These are phyloP conservation scores for Drosophila quadrilineata DNA, from an alignment of 1,140 invertebrate species.

Conservation along the genomic window DNA sequence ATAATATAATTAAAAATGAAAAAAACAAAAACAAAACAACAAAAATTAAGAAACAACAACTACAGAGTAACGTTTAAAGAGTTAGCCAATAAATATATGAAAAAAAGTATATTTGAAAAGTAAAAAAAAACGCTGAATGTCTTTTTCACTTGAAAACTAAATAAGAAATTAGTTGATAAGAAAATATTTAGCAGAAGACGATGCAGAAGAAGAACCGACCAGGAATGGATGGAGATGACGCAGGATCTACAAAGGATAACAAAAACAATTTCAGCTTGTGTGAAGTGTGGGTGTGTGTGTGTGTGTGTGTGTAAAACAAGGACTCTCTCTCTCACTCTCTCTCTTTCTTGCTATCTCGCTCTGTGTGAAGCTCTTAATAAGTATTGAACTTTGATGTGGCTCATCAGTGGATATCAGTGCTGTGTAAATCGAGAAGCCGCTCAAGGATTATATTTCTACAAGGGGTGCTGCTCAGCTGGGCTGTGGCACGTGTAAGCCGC, in stretches of 20 bases:
- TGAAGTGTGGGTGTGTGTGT: too few species aligned
- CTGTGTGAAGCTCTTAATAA: too few species aligned
- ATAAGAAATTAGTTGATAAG: slow-evolving; percentile 19
- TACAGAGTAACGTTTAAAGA: slow-evolving; percentile 80
- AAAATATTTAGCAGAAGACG: slow-evolving; percentile 26
- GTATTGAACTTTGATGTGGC: too few species aligned
- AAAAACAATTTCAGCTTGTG: too few species aligned
- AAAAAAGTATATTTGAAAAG: slow-evolving; percentile 81
- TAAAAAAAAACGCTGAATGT: slow-evolving; percentile 56
- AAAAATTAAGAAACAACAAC: slow-evolving; percentile 70
- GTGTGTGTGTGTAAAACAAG: too few species aligned
- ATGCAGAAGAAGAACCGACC: too few species aligned
- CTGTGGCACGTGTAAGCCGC: slow-evolving; percentile 71
- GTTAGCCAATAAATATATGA: slow-evolving; percentile 81
- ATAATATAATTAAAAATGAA: slow-evolving; percentile 72
- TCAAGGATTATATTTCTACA: slow-evolving; percentile 33
- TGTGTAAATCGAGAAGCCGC: slow-evolving; percentile 49
- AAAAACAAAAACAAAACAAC: slow-evolving; percentile 54
- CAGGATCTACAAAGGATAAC: too few species aligned
- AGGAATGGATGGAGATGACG: too few species aligned
- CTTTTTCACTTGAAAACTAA: slow-evolving; percentile 52
- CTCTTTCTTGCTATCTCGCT: too few species aligned
- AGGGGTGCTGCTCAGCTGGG: too few species aligned
- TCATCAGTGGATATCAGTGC: slow-evolving; percentile 17
- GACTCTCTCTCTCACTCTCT: too few species aligned